Evolutionary conservation across 2,113 vertebrate genomes (phyloP).

Genomic region (Bubo scandiacus): DNA sequence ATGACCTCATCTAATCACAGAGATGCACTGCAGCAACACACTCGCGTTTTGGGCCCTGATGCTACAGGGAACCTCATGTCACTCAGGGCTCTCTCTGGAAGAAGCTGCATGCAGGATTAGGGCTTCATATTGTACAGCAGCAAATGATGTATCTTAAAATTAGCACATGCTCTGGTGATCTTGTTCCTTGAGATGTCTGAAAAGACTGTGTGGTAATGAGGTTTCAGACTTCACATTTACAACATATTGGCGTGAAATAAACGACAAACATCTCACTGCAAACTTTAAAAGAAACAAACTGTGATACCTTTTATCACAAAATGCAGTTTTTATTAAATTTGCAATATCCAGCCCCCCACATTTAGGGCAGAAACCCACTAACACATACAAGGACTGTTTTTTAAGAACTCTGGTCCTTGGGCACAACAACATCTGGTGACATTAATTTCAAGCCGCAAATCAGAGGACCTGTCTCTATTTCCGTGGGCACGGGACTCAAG

Average conservation of each 20-base stretch:
- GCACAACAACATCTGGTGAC: not conserved
- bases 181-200: not conserved
- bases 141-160: not conserved
- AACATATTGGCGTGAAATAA: not conserved
- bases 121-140: not conserved
- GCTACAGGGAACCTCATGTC: not conserved
- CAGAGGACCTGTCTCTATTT: accelerated
- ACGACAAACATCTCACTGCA: not conserved
- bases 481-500: accelerated
- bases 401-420: not conserved
- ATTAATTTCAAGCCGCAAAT: not conserved
- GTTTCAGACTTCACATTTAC: not conserved
- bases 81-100: not conserved
- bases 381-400: not conserved
- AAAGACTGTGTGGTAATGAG: not conserved
- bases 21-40: not conserved
- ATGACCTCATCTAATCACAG: not conserved
- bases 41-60: not conserved
- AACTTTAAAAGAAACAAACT: not conserved
- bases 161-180: not conserved
- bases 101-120: not conserved
- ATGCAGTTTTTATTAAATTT: not conserved
- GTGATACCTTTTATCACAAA: not conserved
- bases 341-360: not conserved
- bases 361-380: not conserved